Base-by-base conservation (phyloP, 2,888 invertebrate genomes). In the Adelphocoris suturalis region DNA sequence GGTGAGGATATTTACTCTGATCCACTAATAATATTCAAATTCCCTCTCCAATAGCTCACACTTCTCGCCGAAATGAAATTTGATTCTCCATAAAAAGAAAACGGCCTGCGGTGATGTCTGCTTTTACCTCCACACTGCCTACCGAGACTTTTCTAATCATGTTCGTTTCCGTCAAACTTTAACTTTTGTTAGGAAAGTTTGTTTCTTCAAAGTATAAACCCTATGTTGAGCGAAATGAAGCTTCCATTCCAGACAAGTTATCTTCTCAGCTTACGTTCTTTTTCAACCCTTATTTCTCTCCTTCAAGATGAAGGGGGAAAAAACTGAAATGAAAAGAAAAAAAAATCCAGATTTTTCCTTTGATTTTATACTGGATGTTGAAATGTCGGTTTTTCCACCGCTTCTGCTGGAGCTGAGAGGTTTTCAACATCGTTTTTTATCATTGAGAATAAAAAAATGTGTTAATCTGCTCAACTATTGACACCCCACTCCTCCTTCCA, bases 391-490 rank as follows among this genome's bases (percentile, higher is more conserved):
- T 57, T 37, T 7, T 37, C 7, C 37, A 37, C 37, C 37, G n/a
- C n/a, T n/a, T n/a, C n/a, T n/a, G n/a, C n/a, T n/a, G n/a, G n/a
- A n/a, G n/a, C n/a, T n/a, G n/a, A 37, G 37, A 7, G 2, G 37
- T 7, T 37, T 7, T 37, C 37, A 37, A 37, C 37, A 4, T 37
- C 7, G 2, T 37, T 37, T 37, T 37, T 57, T 0, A n/a, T n/a
- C 19, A 13, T 57, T 57, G n/a, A n/a, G n/a, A 57, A 57, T n/a
- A 57, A 16, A n/a, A n/a, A 57, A 57, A 57, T n/a, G n/a, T n/a
- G 57, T 57, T 14, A 57, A 57, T 57, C 57, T 57, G 57, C n/a
- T 57, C n/a, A 57, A 57, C n/a, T n/a, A 57, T 57, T n/a, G 57
- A 57, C 7, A 0, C 57, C 5, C 57, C 5, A 16, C 7, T 7